phyloP scores from a whole-genome alignment of 2,888 invertebrate genomes.

The Caradrina kadenii region DNA sequence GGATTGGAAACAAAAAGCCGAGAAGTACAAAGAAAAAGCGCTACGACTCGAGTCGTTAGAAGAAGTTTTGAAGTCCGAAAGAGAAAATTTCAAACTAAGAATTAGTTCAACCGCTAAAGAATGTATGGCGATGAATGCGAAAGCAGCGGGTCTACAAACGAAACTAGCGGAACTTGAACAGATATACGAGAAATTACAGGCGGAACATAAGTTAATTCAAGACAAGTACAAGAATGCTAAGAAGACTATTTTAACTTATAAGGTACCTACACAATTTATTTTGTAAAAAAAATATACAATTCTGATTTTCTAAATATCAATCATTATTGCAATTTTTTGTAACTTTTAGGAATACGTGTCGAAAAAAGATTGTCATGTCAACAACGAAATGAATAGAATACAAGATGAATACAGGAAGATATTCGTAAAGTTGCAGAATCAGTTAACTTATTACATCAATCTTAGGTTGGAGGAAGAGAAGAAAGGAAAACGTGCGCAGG shows the following conservation, averaged over 20 bases:
- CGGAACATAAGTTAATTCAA: constrained; percentile 87
- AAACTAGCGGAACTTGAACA: constrained; percentile 85
- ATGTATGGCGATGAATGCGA: constrained; percentile 82
- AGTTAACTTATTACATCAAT: constrained; percentile 85
- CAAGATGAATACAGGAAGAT: constrained; percentile 91
- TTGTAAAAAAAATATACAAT: background rate
- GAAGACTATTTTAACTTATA: constrained; percentile 91
- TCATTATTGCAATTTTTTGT: background rate
- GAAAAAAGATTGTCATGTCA: constrained; percentile 92
- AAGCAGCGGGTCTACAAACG: constrained; percentile 83
- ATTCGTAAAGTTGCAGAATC: constrained; percentile 88
- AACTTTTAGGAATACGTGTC: constrained; percentile 90
- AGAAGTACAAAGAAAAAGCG: constrained; percentile 82
- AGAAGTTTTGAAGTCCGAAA: constrained; percentile 80
- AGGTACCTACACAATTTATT: constrained; percentile 84
- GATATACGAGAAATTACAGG: constrained; percentile 76
- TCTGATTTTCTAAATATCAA: too few species aligned
- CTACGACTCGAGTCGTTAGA: constrained; percentile 80
- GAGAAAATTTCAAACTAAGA: constrained; percentile 81
- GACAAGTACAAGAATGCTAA: constrained; percentile 92
- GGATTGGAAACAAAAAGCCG: constrained; percentile 83
- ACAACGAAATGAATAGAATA: constrained; percentile 91
- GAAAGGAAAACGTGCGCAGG: constrained; percentile 62
- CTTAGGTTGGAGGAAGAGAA: constrained; percentile 84
- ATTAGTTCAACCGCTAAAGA: constrained; percentile 77